Evolutionary conservation across 2,797 vertebrate genomes (phyloP).

Genomic region (Avahi laniger): DNA sequence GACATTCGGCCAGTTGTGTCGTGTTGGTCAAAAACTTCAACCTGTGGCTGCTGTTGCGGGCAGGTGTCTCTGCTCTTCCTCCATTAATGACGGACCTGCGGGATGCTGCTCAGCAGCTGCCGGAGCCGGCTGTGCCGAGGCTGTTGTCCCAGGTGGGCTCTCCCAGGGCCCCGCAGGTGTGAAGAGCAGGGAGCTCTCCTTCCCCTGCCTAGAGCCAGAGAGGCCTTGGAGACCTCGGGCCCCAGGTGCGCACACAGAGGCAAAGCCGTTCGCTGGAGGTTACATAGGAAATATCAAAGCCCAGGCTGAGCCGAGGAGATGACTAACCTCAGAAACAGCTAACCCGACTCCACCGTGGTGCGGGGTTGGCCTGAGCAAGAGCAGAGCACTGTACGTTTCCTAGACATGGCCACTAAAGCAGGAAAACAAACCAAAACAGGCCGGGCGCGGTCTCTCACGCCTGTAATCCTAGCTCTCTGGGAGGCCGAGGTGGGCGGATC

Average conservation of each 20-base stretch:
- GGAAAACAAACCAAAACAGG: background rate
- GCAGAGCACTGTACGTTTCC: background rate
- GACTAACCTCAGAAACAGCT: background rate
- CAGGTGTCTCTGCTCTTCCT: background rate
- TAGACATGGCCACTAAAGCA: background rate
- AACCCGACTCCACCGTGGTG: too few relatives aligned
- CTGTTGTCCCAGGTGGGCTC: background rate
- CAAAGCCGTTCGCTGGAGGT: background rate
- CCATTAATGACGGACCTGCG: background rate
- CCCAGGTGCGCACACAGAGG: background rate
- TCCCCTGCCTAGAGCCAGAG: background rate
- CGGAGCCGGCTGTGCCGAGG: background rate
- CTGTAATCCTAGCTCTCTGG: too few relatives aligned
- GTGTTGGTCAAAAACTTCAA: background rate
- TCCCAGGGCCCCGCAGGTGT: background rate
- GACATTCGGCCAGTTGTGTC: background rate
- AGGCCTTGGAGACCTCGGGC: background rate
- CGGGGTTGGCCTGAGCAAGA: background rate
- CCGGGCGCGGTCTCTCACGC: too few relatives aligned
- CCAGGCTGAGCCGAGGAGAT: background rate
- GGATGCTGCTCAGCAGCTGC: slow-evolving; percentile 39
- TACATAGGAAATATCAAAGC: background rate
- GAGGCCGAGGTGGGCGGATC: too few relatives aligned
- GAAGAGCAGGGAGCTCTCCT: background rate
- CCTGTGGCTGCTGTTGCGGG: background rate